These are phyloP conservation scores for Oncorhynchus gorbuscha DNA, from an alignment of 2,113 vertebrate species.

Conservation along the genomic window DNA sequence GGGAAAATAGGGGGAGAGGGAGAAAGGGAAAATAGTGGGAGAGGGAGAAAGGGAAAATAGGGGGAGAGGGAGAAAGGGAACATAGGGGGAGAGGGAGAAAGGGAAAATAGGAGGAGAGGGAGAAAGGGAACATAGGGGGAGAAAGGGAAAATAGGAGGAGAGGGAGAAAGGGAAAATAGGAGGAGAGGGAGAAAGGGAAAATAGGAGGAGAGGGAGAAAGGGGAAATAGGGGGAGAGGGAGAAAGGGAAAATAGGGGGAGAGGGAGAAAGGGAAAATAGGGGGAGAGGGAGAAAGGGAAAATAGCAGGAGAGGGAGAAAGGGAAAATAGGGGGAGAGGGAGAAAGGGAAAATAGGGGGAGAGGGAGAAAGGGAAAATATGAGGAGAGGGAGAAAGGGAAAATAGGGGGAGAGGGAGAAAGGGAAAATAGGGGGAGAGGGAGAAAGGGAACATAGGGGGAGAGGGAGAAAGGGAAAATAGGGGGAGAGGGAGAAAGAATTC, in stretches of 20 bases:
- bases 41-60: background rate
- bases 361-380: background rate
- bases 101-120: no score
- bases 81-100: background rate
- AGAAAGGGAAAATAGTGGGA: background rate
- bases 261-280: no score
- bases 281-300: background rate
- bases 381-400: background rate
- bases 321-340: no score
- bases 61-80: background rate
- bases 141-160: background rate
- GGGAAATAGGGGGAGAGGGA: background rate
- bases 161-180: background rate
- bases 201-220: background rate
- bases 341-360: background rate
- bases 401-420: background rate
- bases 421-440: background rate
- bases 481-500: constrained; percentile 13
- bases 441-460: background rate
- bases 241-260: background rate
- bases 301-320: background rate
- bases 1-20: background rate
- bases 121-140: background rate
- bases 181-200: background rate
- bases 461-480: background rate